Base-by-base conservation (phyloP, 2,888 invertebrate species). In the Coenonympha arcania region DNA sequence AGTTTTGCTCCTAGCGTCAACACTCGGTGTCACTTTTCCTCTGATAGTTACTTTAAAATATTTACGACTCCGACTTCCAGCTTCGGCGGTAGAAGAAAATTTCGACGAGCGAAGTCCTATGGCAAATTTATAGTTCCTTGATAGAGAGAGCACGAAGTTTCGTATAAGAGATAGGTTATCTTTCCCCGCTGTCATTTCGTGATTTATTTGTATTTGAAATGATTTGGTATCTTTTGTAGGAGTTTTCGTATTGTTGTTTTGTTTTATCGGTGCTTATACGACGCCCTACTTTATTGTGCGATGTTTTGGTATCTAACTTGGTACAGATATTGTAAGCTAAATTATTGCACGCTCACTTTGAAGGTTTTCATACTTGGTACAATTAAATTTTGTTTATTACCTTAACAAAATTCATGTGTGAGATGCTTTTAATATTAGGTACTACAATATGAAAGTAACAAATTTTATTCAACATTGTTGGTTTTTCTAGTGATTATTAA, bases 31-130 rank as follows among this genome's bases (percentile, higher is more conserved):
- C 86, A 83, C 77, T 82, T 81, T 76, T 78, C 71, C 75, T 72
- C 69, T 59, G 64, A 67, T 76, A 79, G 72, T 79, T 73, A 79
- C 82, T 85, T 83, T 85, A 85, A 85, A 85, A 85, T 86, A 86
- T 86, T 85, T 85, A 84, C 82, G 84, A 80, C 72, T 68, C 54
- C 58, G 76, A 81, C 67, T 81, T 81, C 56, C 58, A 76, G 81
- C 67, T 81, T 81, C 56, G 64, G 53, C 58, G 59, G 63, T 67
- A 64, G 68, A 71, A 73, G 72, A 79, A 77, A 77, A 78, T 75
- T 78, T 75, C 69, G 68, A 64, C 53, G 66, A 67, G 64, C 68
- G 53, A 64, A 68, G 68, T 70, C 68, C 71, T 70, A 69, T 66
- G 63, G 71, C 67, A 66, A 77, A 79, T 82, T 76, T 78, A 80